These are phyloP conservation scores for Chaenocephalus aceratus DNA, from an alignment of 2,113 vertebrate species.

Conservation along the genomic window DNA sequence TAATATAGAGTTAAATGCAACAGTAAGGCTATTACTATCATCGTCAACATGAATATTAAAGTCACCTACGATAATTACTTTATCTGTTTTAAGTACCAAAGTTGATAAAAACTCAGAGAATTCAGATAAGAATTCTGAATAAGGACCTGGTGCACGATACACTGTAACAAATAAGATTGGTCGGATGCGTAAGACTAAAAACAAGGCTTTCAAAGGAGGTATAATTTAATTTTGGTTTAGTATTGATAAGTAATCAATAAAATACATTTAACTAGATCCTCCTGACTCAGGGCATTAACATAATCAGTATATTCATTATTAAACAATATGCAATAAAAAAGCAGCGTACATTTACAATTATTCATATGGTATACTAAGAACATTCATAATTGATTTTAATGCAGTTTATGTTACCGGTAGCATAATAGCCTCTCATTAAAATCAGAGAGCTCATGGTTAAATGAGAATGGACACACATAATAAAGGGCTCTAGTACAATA, in stretches of 20 bases:
- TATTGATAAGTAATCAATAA: background rate
- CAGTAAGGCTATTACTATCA: too few relatives aligned
- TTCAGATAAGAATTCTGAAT: too few relatives aligned
- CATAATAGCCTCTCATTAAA: constrained; percentile 35
- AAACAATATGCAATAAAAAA: constrained; percentile 50
- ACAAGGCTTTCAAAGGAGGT: too few relatives aligned
- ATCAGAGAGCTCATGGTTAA: constrained; percentile 45
- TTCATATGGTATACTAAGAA: constrained; percentile 13
- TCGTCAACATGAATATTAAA: too few relatives aligned
- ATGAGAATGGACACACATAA: constrained; percentile 39
- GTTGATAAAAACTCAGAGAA: too few relatives aligned
- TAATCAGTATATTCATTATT: constrained; percentile 65
- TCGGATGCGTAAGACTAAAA: too few relatives aligned
- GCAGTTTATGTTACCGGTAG: constrained; percentile 43
- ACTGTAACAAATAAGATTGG: too few relatives aligned
- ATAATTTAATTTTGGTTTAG: too few relatives aligned
- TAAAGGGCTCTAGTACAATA: constrained; percentile 28
- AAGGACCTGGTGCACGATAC: too few relatives aligned
- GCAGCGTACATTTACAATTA: constrained; percentile 17
- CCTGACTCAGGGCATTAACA: constrained; percentile 3
- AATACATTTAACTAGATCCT: constrained; percentile 26
- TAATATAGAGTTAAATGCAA: too few relatives aligned
- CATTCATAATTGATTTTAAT: constrained; percentile 66
- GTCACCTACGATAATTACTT: too few relatives aligned
- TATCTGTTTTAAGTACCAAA: too few relatives aligned